Percentiles rank a stretch among this genome's conserved stretches.
Conservation (phyloP, 2,888 invertebrate species). For the Agrilus cyanescens region DNA sequence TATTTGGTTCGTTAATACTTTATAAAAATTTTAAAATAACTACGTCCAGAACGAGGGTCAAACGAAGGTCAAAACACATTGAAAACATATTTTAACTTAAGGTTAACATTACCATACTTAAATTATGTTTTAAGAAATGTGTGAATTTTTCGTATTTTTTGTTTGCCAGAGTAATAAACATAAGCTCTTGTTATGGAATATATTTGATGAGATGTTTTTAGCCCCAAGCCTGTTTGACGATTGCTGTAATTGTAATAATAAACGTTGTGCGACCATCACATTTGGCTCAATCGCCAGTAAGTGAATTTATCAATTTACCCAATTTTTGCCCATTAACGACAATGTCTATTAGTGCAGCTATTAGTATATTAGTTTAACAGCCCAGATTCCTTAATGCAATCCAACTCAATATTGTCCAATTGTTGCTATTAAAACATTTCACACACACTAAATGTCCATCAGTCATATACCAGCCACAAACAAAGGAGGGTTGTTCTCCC, state of each 20-base stretch:
- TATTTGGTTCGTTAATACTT: no score
- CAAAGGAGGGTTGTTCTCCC: slow-evolving; percentile 27
- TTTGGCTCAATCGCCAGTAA: slow-evolving; percentile 24
- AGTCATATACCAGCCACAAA: slow-evolving; percentile 32
- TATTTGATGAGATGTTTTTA: neutral
- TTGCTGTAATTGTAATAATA: neutral
- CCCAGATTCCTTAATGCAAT: slow-evolving; percentile 40
- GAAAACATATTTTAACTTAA: no score
- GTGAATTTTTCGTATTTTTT: no score
- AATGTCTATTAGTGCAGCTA: slow-evolving; percentile 39
- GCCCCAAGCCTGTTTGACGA: neutral
- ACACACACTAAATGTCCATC: slow-evolving; percentile 32
- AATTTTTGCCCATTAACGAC: slow-evolving; percentile 41
- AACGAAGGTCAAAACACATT: no score
- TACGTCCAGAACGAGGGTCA: no score
- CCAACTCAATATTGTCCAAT: slow-evolving; percentile 40
- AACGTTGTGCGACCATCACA: slow-evolving; percentile 12
- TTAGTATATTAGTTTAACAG: slow-evolving; percentile 38
- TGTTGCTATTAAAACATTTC: slow-evolving; percentile 38
- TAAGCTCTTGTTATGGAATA: neutral
- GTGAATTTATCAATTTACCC: slow-evolving; percentile 42
- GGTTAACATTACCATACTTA: no score
- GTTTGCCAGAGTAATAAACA: no score
- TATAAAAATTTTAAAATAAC: no score
- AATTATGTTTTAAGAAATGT: no score